Evolutionary conservation across 2,113 vertebrate genomes (phyloP), one percentile per base, ranked within the genome.

Genomic region (Cinclus cinclus): DNA sequence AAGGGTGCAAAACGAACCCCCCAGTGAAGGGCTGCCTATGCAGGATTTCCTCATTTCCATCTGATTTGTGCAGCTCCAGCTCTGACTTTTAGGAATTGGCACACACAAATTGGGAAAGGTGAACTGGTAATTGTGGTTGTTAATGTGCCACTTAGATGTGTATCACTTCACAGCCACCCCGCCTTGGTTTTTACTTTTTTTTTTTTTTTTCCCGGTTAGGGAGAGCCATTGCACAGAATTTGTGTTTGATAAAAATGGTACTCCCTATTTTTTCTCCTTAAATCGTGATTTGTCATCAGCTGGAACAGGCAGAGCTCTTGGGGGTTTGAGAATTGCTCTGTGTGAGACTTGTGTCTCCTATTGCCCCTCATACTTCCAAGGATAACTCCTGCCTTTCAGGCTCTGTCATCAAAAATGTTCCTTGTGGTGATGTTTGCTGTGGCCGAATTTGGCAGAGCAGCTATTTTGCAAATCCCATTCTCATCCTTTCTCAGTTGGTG

Each of bases 241-340:
- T 30, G 31, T 15, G 46, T 17, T 52, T 20, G 37, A 9, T 56
- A 50, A 33, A 13, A 49, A 44, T 28, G 44, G 28, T 75, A 8
- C 23, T 52, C 15, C 35, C 41, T 47, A 58, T 49, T 74, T 50
- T 50, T 63, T 86, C 6, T 44, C 23, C 20, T 1, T 39, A 15
- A 35, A 42, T 46, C 0, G 0, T 18, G n/a, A 53, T 19, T 58
- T 7, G 1, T 42, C 18, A 4, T 37, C 31, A 31, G 47, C 12
- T 62, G 42, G 46, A 37, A 24, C 0, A 2, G 42, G 42, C 37
- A 71, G 12, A 74, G 47, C 42, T 80, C 15, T 6, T 1, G 3
- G 41, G 41, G 47, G 5, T 30, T 64, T 63, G 62, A 65, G 41
- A 49, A n/a, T 15, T 30, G 37, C 13, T 78, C 24, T 20, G 37